phyloP scores from a whole-genome alignment of 2,113 vertebrate genomes.

The Odocoileus virginianus region DNA sequence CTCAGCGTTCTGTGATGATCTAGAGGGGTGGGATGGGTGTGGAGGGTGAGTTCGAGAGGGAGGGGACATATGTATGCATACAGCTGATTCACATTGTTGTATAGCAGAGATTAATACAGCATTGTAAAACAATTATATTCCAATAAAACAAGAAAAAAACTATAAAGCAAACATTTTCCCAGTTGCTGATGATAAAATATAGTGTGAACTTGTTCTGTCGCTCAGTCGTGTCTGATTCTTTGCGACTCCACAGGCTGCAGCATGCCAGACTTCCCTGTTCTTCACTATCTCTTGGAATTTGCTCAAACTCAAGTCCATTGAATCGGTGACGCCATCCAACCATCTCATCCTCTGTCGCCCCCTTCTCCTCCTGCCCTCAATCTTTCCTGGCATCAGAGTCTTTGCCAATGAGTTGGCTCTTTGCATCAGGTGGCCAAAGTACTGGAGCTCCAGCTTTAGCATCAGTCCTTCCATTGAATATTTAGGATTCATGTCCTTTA shows the following conservation, averaged over 20 bases:
- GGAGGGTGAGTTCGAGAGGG: background rate
- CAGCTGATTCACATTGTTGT: background rate
- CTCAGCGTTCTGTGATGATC: background rate
- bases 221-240: background rate
- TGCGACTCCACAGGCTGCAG: background rate
- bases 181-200: background rate
- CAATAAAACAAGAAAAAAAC: background rate
- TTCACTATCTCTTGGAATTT: background rate
- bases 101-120: background rate
- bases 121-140: background rate
- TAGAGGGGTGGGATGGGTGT: background rate
- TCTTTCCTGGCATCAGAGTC: background rate
- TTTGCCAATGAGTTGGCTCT: background rate
- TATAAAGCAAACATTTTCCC: background rate
- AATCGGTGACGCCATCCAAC: background rate
- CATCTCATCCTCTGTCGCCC: background rate
- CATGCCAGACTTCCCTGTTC: background rate
- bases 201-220: background rate
- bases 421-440: background rate
- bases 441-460: background rate
- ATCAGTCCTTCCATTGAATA: background rate
- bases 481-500: background rate
- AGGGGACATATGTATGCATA: background rate
- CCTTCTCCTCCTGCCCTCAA: background rate
- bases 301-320: background rate